Base-by-base conservation (phyloP, 2,888 invertebrate species). In the Apeira syringaria region DNA sequence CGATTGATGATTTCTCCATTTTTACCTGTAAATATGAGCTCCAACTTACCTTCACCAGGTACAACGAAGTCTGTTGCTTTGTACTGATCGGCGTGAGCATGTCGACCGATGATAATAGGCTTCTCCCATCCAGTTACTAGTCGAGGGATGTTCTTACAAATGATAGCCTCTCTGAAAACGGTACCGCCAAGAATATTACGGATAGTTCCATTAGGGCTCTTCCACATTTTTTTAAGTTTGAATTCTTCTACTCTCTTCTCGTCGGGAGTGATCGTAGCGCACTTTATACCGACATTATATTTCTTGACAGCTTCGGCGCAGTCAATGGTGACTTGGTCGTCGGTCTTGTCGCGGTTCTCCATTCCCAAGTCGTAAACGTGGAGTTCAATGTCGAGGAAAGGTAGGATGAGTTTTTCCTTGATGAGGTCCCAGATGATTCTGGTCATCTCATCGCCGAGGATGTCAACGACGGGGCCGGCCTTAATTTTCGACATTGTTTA, bases 341-440 rank as follows among this genome's bases (percentile, higher is more conserved):
- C 92, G 33, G 99, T 99, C 61, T 94, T 92, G 77, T 99, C 99
- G 48, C 99, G 93, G 79, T 98, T 92, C 89, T 99, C 97, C 61
- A 99, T 97, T 31, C 99, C 97, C 69, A 99, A 92, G 83, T 99
- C 99, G 79, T 93, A 99, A 4, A 94, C 94, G 74, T 99, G 97
- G 41, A 99, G 84, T 76, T 99, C 98, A 60, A 99, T 94, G 74
- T 99, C 98, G 64, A 99, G 91, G 86, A 97, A 98, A 0, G 99
- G 99, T 50, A 99, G 88, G 71, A 99, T 98, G 24, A 99, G 92
- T 82, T 99, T 99, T 44, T 99, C 93, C 85, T 99, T 99, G 66
- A 99, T 99, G 22, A 96, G 92, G 71, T 99, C 98, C 99, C 99
- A 99, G 74, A 99, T 99, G 56, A 99, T 97, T 64, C 99, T 93